Conservation (phyloP, 1,140 invertebrate species). For the Bombus vancouverensis region DNA sequence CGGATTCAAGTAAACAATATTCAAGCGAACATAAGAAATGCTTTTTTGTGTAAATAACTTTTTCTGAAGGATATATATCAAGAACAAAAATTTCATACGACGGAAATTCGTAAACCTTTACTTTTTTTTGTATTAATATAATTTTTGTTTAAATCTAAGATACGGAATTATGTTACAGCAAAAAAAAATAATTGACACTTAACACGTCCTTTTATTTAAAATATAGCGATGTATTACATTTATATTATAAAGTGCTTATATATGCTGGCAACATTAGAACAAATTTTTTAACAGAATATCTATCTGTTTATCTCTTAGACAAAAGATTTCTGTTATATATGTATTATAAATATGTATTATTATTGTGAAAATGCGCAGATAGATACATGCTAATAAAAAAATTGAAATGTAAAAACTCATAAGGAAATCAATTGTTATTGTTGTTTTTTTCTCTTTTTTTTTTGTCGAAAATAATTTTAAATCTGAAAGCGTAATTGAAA, state of each 20-base stretch:
- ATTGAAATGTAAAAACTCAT: constrained; percentile 28
- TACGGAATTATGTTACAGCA: constrained; percentile 6
- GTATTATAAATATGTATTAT: constrained; percentile 55
- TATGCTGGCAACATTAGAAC: constrained; percentile 38
- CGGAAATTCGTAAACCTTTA: constrained; percentile 12
- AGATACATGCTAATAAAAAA: constrained; percentile 49
- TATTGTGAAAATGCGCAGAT: constrained; percentile 53
- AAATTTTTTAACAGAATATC: constrained; percentile 49
- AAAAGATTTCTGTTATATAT: constrained; percentile 53
- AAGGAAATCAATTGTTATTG: constrained; percentile 20
- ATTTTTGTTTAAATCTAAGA: constrained; percentile 26
- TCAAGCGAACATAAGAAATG: constrained; percentile 31
- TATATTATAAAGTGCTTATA: constrained; percentile 41
- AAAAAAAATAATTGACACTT: constrained; percentile 32
- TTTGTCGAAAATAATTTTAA: neutral
- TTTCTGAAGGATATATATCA: constrained; percentile 36
- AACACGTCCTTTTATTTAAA: constrained; percentile 52
- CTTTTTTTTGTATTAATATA: constrained; percentile 16
- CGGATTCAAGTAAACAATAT: constrained; percentile 49
- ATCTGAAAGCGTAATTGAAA: neutral
- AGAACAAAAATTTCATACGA: constrained; percentile 5
- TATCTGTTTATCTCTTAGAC: constrained; percentile 33
- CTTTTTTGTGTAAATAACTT: constrained; percentile 41
- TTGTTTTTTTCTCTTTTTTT: constrained; percentile 30
- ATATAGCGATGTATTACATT: constrained; percentile 34